Percentiles rank a stretch among this genome's conserved stretches.
These are phyloP conservation scores for Eudasyphora cyanicolor DNA, from an alignment of 2,888 invertebrate species.

Conservation along the genomic window DNA sequence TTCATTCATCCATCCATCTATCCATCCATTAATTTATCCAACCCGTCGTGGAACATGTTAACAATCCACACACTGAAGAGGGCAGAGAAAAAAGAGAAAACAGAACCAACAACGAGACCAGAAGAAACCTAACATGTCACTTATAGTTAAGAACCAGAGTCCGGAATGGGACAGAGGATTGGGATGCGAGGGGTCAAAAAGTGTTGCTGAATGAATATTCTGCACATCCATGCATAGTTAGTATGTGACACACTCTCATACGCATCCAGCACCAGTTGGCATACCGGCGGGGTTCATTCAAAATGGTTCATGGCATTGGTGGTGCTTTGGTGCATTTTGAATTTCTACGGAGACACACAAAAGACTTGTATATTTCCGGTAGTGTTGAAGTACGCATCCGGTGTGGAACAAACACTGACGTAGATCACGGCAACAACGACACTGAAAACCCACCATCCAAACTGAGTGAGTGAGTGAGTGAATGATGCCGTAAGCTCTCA, in stretches of 20 bases:
- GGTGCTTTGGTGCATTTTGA: slow-evolving; percentile 29
- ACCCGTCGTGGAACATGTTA: slow-evolving; percentile 52
- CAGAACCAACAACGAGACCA: neutral
- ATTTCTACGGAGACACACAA: slow-evolving; percentile 13
- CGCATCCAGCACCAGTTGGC: neutral
- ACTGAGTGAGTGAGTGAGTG: slow-evolving; percentile 35
- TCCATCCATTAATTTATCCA: slow-evolving; percentile 53
- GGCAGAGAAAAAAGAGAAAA: neutral
- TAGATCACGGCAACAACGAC: slow-evolving; percentile 36
- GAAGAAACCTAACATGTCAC: slow-evolving; percentile 64
- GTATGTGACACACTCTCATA: neutral
- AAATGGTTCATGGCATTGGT: too few species aligned
- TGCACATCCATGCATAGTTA: slow-evolving; percentile 7
- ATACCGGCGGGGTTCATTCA: neutral
- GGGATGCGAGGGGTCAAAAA: slow-evolving; percentile 5
- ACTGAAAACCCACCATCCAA: neutral
- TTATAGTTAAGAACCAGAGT: slow-evolving; percentile 62
- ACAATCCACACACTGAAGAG: slow-evolving; percentile 36
- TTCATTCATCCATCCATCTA: slow-evolving; percentile 46
- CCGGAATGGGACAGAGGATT: slow-evolving; percentile 27
- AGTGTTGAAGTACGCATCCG: slow-evolving; percentile 74
- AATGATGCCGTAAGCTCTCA: slow-evolving; percentile 32
- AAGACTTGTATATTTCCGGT: slow-evolving; percentile 72
- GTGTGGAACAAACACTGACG: slow-evolving; percentile 65
- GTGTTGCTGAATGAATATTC: slow-evolving; percentile 31